A percentile compares a stretch with the other conserved stretches of the same genome.
Evolutionary conservation across 92 coral and sea anemone species (phyloP).

Genomic region (Porites lobata): DNA sequence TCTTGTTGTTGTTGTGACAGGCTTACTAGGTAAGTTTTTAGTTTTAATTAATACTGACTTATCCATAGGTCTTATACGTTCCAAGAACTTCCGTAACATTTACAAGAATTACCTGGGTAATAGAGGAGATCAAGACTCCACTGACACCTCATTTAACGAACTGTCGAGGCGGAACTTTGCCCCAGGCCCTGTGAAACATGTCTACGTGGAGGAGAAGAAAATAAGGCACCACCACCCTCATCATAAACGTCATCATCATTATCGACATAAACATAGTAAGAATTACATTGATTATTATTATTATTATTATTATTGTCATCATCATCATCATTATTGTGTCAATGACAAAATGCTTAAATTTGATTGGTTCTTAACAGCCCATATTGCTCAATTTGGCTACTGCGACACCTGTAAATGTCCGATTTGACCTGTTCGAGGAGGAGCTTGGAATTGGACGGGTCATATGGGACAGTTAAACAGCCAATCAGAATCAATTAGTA

Average conservation of each 20-base stretch:
- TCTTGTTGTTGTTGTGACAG: not conserved
- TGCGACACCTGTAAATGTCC: no score
- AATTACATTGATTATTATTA: not conserved
- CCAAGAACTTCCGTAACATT: conserved; percentile 50
- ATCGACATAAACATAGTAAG: conserved; percentile 33
- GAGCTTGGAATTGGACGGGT: no score
- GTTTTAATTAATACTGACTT: not conserved
- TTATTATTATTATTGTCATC: no score
- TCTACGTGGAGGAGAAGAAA: conserved; percentile 21
- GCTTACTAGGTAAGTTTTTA: not conserved
- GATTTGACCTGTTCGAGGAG: no score
- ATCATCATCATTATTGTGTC: no score
- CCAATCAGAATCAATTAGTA: no score
- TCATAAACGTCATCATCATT: conserved; percentile 19
- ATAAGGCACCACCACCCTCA: conserved; percentile 21
- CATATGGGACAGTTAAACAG: no score
- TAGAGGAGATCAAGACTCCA: conserved; percentile 1
- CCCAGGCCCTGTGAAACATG: conserved; percentile 49
- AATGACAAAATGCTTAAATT: no score
- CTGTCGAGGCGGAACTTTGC: conserved; percentile 29
- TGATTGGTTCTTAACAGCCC: no score
- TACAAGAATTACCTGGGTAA: conserved; percentile 54
- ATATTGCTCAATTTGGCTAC: no score
- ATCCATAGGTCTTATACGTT: conserved; percentile 52
- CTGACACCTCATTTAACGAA: conserved; percentile 26